These are phyloP conservation scores for Aporophyla lueneburgensis DNA, from an alignment of 2,888 invertebrate species.

Conservation along the genomic window DNA sequence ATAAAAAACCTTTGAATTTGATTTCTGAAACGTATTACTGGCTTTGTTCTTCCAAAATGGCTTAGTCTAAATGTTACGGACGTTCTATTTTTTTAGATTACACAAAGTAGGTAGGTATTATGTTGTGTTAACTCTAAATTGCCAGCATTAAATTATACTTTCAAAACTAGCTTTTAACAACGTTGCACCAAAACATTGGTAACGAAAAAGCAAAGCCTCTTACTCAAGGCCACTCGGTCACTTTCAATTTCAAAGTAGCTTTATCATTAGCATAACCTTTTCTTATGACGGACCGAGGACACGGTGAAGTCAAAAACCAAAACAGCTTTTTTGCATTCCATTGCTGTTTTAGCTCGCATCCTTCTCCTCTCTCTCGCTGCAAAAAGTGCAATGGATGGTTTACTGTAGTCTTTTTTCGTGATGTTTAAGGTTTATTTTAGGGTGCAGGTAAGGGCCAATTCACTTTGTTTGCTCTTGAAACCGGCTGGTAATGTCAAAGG, in stretches of 20 bases:
- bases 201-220: slow-evolving; percentile 69
- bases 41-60: background rate
- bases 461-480: slow-evolving; percentile 64
- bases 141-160: slow-evolving; percentile 34
- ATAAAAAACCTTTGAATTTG: too few species aligned
- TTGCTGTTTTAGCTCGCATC: slow-evolving; percentile 17
- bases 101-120: background rate
- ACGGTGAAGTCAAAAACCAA: slow-evolving; percentile 26
- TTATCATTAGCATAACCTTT: slow-evolving; percentile 65
- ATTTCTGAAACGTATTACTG: background rate
- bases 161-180: slow-evolving; percentile 35
- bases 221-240: slow-evolving; percentile 75
- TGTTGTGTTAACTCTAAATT: slow-evolving; percentile 11
- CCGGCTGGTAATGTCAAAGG: slow-evolving; percentile 84
- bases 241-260: slow-evolving; percentile 74
- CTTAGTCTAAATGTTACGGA: background rate
- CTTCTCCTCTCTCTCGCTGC: background rate
- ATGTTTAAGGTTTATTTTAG: background rate
- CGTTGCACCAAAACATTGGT: slow-evolving; percentile 44
- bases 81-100: background rate
- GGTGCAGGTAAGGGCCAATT: slow-evolving; percentile 48
- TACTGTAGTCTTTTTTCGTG: slow-evolving; percentile 18
- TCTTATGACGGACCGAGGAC: slow-evolving; percentile 50
- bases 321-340: slow-evolving; percentile 38
- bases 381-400: slow-evolving; percentile 45